phyloP scores from a whole-genome alignment of 2,113 vertebrate genomes.

The Lepus americanus region DNA sequence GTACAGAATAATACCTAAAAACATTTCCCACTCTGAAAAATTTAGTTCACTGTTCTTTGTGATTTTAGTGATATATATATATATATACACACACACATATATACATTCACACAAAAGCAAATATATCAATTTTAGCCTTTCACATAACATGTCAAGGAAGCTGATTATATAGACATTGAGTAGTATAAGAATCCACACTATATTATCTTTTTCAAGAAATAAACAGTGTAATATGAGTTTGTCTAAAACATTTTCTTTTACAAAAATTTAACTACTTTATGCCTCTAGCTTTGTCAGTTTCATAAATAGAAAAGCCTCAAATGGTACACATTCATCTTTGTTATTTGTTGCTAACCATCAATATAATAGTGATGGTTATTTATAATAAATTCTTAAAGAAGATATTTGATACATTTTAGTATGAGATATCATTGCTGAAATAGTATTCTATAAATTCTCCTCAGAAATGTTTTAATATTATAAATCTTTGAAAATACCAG shows the following conservation, averaged over 20 bases:
- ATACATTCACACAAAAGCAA: not conserved
- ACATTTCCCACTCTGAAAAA: not conserved
- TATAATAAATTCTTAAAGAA: constrained; percentile 5
- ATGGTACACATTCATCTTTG: not conserved
- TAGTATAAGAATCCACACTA: not conserved
- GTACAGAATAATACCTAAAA: not conserved
- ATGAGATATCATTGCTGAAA: not conserved
- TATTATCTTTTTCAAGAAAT: not conserved
- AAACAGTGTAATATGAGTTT: not conserved
- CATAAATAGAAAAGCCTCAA: not conserved
- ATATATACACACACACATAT: too few species aligned
- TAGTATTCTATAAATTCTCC: not conserved
- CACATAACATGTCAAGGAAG: not conserved
- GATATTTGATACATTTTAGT: not conserved
- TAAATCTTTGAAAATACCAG: not conserved
- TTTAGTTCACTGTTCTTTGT: not conserved
- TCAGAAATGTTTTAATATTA: constrained; percentile 6
- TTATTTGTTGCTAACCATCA: not conserved
- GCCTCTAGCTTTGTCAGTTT: not conserved
- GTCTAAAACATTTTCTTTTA: not conserved
- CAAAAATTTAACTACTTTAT: not conserved
- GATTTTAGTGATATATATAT: too few species aligned
- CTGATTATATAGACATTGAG: not conserved
- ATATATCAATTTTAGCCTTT: not conserved
- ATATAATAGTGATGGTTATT: not conserved